Percentiles rank a stretch among this genome's conserved stretches.
phyloP scores from a whole-genome alignment of 2,888 invertebrate species.

The Agrotis puta region DNA sequence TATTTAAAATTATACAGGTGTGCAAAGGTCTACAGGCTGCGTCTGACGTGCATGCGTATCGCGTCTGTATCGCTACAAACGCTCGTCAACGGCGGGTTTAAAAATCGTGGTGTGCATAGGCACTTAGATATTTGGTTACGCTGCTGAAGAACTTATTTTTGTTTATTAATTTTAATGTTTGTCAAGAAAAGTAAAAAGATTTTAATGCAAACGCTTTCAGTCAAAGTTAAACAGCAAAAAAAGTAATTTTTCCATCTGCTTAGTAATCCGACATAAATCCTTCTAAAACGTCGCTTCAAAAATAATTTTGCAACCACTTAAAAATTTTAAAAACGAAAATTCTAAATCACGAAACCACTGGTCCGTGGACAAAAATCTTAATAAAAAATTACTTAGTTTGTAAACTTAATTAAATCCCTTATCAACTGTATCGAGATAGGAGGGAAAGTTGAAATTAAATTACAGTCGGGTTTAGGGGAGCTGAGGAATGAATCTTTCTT shows the following conservation, averaged over 20 bases:
- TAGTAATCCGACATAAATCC: constrained; percentile 9
- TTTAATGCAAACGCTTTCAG: neutral
- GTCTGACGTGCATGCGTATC: too few relatives aligned
- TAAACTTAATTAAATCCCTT: constrained; percentile 68
- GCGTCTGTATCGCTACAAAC: too few relatives aligned
- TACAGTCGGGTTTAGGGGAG: constrained; percentile 42
- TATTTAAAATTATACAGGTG: too few relatives aligned
- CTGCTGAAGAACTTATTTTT: too few relatives aligned
- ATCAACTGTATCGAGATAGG: constrained; percentile 67
- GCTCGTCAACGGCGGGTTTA: too few relatives aligned
- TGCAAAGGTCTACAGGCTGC: too few relatives aligned
- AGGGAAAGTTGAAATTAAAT: constrained; percentile 67
- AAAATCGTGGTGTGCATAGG: too few relatives aligned
- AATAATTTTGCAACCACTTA: neutral
- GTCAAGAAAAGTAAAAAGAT: too few relatives aligned
- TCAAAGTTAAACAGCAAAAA: neutral
- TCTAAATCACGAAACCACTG: constrained; percentile 56
- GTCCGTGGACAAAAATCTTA: constrained; percentile 43
- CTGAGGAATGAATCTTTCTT: constrained; percentile 62
- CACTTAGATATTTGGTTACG: too few relatives aligned
- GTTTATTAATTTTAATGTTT: too few relatives aligned
- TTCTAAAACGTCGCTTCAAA: neutral
- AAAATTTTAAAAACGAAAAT: constrained; percentile 37
- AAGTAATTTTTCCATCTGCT: neutral
- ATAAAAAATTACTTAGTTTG: constrained; percentile 63